phyloP scores from a whole-genome alignment of 2,797 vertebrate genomes.

The Pachyuromys duprasi region DNA sequence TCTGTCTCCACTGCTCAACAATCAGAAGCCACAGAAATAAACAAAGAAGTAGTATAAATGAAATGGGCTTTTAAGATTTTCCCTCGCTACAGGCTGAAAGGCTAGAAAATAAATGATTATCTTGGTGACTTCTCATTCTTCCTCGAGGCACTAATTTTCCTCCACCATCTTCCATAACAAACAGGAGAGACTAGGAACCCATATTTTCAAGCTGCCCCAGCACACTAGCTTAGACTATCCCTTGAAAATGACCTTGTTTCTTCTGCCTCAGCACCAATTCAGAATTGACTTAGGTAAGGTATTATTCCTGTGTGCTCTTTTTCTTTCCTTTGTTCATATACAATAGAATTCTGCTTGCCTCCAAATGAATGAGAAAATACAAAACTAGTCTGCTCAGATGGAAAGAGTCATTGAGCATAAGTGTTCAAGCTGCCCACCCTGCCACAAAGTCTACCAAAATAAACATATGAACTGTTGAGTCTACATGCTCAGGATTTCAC shows the following conservation, averaged over 20 bases:
- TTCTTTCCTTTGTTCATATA: background rate
- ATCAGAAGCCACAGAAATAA: background rate
- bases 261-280: background rate
- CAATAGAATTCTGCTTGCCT: background rate
- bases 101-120: background rate
- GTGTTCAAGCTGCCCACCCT: background rate
- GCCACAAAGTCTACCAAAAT: conserved; percentile 27
- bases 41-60: background rate
- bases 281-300: background rate
- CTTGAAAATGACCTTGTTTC: background rate
- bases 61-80: background rate
- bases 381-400: background rate
- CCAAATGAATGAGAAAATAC: background rate
- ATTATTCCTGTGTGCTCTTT: background rate
- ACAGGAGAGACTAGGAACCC: background rate
- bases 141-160: background rate
- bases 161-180: background rate
- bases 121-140: background rate
- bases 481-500: background rate
- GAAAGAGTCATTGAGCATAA: conserved; percentile 1
- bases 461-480: background rate
- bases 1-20: background rate
- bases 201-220: background rate
- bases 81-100: background rate
- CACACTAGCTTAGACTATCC: background rate